Evolutionary conservation across 2,113 vertebrate species (phyloP).

Genomic region (Irena cyanogastra): DNA sequence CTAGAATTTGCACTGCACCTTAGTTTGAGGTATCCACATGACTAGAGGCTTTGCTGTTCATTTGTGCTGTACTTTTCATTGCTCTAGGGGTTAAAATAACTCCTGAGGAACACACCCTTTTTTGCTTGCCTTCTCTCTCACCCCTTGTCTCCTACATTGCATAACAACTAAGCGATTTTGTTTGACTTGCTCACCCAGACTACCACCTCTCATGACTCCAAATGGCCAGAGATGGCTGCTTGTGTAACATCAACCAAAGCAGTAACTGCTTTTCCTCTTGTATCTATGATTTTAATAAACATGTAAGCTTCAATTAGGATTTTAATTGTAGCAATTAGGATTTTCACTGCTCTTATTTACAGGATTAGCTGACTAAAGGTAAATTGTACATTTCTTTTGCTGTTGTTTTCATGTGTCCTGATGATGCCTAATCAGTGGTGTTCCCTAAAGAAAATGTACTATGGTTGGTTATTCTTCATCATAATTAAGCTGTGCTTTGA

Average conservation of each 20-base stretch:
- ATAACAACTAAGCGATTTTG: neutral
- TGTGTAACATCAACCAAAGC: neutral
- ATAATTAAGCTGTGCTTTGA: neutral
- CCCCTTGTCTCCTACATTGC: neutral
- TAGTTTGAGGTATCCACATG: neutral
- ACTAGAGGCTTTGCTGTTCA: neutral
- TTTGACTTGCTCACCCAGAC: neutral
- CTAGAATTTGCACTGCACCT: neutral
- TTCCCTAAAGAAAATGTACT: neutral
- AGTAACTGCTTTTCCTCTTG: neutral
- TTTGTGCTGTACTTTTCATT: neutral
- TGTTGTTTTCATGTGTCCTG: neutral
- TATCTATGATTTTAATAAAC: neutral
- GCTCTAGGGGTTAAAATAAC: conserved; percentile 47
- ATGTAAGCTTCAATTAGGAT: neutral
- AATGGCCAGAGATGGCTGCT: neutral
- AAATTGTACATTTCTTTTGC: neutral
- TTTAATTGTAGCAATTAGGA: neutral
- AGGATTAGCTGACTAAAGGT: neutral
- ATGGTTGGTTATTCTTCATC: neutral
- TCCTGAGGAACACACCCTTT: neutral
- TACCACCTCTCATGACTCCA: neutral
- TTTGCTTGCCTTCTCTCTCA: neutral
- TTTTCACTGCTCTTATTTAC: neutral
- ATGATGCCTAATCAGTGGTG: neutral